Evolutionary conservation across 1,140 invertebrate species (phyloP), one percentile per base, ranked within the genome.

Genomic region (Lycorma delicatula): DNA sequence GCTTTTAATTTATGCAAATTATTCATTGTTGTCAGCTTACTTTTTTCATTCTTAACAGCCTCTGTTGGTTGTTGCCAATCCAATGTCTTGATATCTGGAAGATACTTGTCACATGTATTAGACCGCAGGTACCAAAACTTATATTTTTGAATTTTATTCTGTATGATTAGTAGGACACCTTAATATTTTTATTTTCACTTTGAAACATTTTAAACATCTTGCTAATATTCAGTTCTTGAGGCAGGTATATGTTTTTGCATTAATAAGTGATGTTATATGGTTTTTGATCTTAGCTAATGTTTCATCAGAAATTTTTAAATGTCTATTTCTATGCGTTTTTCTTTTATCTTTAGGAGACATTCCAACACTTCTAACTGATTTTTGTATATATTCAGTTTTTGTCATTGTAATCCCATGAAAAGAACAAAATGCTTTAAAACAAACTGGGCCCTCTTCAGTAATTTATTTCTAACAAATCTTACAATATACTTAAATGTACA

Each of bases 221-320:
- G 29, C 55, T 59, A 28, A 61, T 58, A 16, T 57, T 61, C 26
- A 61, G 27, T 36, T 48, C 57, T 29, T 61, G 29, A 2, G 56
- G 56, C 47, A 61, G 48, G 41, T 59, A 58, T 27, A 20, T 49
- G 54, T 61, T 61, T 28, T 47, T 16, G 51, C 53, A 48, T 61
- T 46, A 13, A 61, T 55, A 34, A 47, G 47, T 27, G 28, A 34
- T 38, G 57, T 46, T 22, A 52, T 47, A 26, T 41, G 16, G 1
- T 26, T 38, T 28, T 51, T 28, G 20, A 31, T 28, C 12, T 53
- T 41, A 31, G 23, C 23, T 51, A 31, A 54, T 29, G 51, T 46
- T 27, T 51, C 55, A 11, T 27, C 23, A 44, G 16, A 20, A 22
- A 20, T 16, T 2, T 5, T 20, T 44, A 22, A 44, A 44, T 44